Evolutionary conservation across 2,888 invertebrate genomes (phyloP).

Genomic region (Odontocolon sp.): DNA sequence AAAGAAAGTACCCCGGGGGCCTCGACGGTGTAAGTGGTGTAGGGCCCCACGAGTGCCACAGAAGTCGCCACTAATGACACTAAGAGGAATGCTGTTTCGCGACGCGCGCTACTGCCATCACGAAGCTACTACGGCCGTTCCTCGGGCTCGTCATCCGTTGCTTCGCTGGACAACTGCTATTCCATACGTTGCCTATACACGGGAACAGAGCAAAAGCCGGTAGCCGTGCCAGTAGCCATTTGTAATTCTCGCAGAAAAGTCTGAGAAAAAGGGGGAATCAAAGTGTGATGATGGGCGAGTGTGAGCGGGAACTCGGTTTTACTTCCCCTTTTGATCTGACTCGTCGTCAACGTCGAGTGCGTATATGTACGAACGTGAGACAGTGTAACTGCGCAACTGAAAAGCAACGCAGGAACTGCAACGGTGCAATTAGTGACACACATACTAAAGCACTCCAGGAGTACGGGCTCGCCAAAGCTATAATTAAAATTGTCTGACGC

Average conservation of each 20-base stretch:
- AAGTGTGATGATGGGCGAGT: slow-evolving; percentile 75
- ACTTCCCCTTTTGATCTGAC: neutral
- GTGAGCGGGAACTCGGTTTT: too few relatives aligned
- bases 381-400: slow-evolving; percentile 28
- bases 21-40: slow-evolving; percentile 40
- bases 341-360: slow-evolving; percentile 19
- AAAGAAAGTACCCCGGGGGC: slow-evolving; percentile 52
- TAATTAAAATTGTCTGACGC: slow-evolving; percentile 74
- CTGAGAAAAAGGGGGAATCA: slow-evolving; percentile 73
- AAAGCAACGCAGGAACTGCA: slow-evolving; percentile 47
- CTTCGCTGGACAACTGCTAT: too few relatives aligned
- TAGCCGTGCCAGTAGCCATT: slow-evolving; percentile 74
- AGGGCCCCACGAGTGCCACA: slow-evolving; percentile 70
- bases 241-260: slow-evolving; percentile 73
- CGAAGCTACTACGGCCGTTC: neutral
- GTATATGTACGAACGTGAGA: slow-evolving; percentile 35
- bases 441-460: slow-evolving; percentile 39
- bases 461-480: slow-evolving; percentile 64
- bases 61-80: slow-evolving; percentile 79
- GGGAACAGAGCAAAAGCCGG: slow-evolving; percentile 44
- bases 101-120: slow-evolving; percentile 69
- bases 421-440: slow-evolving; percentile 74
- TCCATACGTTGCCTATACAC: too few relatives aligned
- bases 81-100: slow-evolving; percentile 78
- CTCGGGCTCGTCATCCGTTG: neutral